Evolutionary conservation across 2,113 vertebrate genomes (phyloP).

Genomic region (Plestiodon gilberti): DNA sequence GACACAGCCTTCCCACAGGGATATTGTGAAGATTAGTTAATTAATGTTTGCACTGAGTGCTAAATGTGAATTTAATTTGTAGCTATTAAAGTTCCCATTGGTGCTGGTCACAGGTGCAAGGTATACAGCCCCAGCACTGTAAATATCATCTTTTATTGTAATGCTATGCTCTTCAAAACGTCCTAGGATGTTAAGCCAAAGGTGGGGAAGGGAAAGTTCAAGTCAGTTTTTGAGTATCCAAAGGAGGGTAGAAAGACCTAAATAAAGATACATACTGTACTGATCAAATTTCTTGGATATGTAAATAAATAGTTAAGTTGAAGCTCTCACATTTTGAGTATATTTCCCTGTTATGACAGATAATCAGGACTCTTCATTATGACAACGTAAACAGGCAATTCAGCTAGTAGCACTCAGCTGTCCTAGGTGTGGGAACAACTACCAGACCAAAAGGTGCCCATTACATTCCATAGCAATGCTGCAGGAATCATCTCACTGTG

Average conservation of each 20-base stretch:
- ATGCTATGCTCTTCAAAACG: not conserved
- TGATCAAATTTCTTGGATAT: not conserved
- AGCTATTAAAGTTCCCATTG: slow-evolving; percentile 16
- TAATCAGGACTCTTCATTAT: not conserved
- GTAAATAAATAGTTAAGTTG: not conserved
- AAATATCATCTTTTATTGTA: not conserved
- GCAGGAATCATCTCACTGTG: not conserved
- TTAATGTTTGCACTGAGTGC: slow-evolving; percentile 37
- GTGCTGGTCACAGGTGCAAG: slow-evolving; percentile 15
- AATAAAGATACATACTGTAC: too few relatives aligned
- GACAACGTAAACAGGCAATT: not conserved
- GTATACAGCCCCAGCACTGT: not conserved
- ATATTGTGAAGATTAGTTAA: slow-evolving; percentile 34
- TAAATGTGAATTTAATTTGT: slow-evolving; percentile 44
- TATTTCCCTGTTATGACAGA: not conserved
- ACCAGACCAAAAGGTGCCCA: not conserved
- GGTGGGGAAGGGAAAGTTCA: not conserved
- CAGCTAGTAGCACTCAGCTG: not conserved
- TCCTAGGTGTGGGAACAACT: not conserved
- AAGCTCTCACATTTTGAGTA: not conserved
- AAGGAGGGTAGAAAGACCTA: too few relatives aligned
- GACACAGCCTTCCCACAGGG: not conserved
- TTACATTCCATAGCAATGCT: not conserved
- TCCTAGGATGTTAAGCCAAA: not conserved
- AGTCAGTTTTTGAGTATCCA: not conserved